Evolutionary conservation across 2,113 vertebrate genomes (phyloP).

Genomic region (Dermatemys mawii): DNA sequence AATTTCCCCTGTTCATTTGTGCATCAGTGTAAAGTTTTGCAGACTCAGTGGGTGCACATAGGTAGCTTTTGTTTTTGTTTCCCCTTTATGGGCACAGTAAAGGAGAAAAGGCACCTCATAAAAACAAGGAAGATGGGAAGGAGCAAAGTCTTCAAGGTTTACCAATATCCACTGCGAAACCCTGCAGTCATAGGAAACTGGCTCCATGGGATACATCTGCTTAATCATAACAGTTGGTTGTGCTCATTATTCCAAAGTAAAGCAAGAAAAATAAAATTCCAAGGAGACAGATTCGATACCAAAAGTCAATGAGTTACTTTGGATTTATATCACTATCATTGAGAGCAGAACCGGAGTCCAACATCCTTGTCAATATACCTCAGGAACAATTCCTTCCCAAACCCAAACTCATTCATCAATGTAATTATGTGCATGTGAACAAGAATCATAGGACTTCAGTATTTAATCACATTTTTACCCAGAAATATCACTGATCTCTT

Average conservation of each 20-base stretch:
- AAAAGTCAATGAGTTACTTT: neutral
- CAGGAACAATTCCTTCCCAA: neutral
- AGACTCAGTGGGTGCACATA: accelerated
- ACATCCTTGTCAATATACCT: neutral
- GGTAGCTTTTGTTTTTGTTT: neutral
- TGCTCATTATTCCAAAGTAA: neutral
- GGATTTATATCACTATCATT: neutral
- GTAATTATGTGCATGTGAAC: neutral
- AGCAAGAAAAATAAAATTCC: neutral
- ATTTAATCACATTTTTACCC: neutral
- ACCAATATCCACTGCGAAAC: neutral
- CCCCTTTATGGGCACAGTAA: no score
- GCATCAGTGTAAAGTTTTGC: neutral
- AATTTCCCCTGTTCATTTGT: neutral
- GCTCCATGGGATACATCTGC: neutral
- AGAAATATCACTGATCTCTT: neutral
- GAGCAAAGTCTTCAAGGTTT: neutral
- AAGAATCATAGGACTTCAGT: neutral
- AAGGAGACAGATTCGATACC: neutral
- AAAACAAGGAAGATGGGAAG: neutral
- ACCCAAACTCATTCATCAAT: neutral
- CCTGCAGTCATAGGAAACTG: neutral
- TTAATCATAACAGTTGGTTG: neutral
- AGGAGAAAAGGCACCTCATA: neutral
- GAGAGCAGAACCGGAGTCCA: neutral